These are phyloP conservation scores for Cylas formicarius DNA, from an alignment of 1,140 invertebrate species.

Conservation along the genomic window DNA sequence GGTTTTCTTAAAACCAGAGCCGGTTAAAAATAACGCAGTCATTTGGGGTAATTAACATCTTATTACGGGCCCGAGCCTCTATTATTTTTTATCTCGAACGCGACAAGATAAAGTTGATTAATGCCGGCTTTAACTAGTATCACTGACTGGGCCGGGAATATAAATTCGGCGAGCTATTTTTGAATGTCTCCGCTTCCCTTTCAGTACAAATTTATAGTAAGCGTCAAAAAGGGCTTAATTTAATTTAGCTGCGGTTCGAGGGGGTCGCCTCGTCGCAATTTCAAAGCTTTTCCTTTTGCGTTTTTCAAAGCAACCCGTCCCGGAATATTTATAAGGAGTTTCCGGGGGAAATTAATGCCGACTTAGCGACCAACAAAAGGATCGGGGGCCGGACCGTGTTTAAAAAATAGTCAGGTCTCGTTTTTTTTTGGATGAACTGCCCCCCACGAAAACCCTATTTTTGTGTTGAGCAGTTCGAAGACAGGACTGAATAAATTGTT, in stretches of 20 bases:
- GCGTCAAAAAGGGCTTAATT: conserved; percentile 1
- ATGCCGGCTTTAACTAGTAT: conserved; percentile 5
- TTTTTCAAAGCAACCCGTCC: no score
- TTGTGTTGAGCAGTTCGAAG: no score
- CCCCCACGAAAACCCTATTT: no score
- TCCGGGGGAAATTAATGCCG: no score
- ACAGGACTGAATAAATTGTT: no score
- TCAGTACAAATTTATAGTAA: conserved; percentile 4
- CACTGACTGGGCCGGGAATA: conserved; percentile 4
- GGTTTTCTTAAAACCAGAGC: no score
- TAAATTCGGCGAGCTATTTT: conserved; percentile 3
- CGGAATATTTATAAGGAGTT: no score
- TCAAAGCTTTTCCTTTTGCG: not conserved
- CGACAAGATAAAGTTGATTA: conserved; percentile 6
- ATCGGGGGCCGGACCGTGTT: no score
- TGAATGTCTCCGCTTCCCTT: conserved; percentile 4
- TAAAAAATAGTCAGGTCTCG: no score
- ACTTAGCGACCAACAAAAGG: no score
- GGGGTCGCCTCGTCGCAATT: not conserved
- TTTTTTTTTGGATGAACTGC: no score
- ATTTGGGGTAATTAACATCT: conserved; percentile 6
- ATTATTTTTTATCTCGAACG: conserved; percentile 1
- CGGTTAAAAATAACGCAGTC: no score
- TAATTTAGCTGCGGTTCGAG: conserved; percentile 1
- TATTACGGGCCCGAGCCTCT: not conserved